These are phyloP conservation scores for Drosophila lacertosa DNA, from an alignment of 1,140 invertebrate species.

Conservation along the genomic window DNA sequence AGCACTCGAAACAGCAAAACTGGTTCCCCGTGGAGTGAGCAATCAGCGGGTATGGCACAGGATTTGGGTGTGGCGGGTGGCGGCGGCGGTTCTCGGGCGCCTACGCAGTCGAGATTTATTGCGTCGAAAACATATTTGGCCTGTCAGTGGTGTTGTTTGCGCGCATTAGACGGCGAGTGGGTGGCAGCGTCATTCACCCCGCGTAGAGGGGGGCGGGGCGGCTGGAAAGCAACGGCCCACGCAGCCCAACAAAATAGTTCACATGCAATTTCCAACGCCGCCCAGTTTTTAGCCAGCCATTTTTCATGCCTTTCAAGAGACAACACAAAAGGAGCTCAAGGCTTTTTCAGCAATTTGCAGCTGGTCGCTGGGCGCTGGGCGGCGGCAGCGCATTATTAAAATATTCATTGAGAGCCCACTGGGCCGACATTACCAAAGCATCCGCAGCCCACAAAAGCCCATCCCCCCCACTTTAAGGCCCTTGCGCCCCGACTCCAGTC, in stretches of 20 bases:
- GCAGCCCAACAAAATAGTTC: conserved; percentile 7
- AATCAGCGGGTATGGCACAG: conserved; percentile 2
- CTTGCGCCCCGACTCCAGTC: not conserved
- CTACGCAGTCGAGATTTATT: conserved; percentile 47
- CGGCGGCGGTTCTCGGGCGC: conserved; percentile 21
- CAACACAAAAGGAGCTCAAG: conserved; percentile 61
- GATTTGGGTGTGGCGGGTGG: conserved; percentile 9
- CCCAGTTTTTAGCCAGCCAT: conserved; percentile 31
- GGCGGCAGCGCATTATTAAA: conserved; percentile 62
- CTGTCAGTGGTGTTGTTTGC: conserved; percentile 36
- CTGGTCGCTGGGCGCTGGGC: conserved; percentile 30
- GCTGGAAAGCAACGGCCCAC: conserved; percentile 11
- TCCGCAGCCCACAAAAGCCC: conserved; percentile 6
- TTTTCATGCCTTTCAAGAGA: conserved; percentile 22
- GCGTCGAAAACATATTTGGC: conserved; percentile 29
- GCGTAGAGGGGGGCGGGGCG: not conserved
- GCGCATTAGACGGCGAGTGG: conserved; percentile 3
- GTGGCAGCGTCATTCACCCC: conserved; percentile 26
- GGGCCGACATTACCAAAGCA: conserved; percentile 4
- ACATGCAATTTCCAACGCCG: conserved; percentile 5
- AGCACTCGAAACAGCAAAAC: conserved; percentile 4
- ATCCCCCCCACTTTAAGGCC: too few relatives aligned
- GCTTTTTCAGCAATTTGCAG: conserved; percentile 64
- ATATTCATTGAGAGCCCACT: conserved; percentile 59
- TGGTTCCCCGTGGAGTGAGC: conserved; percentile 19